These are phyloP conservation scores for Euphydryas editha DNA, from an alignment of 2,888 invertebrate genomes.

Conservation along the genomic window DNA sequence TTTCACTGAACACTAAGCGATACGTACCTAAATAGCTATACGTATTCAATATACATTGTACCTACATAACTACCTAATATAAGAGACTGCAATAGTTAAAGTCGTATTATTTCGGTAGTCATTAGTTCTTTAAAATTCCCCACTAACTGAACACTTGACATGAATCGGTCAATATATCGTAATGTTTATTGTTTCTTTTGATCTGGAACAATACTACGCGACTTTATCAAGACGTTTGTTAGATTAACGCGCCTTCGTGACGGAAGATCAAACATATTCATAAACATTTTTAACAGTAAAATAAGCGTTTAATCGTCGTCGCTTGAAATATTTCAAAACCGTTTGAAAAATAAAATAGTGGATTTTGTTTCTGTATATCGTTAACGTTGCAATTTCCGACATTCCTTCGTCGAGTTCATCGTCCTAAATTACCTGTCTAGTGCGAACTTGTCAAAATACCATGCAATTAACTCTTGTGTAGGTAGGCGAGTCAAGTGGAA, in stretches of 20 bases:
- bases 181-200: conserved; percentile 74
- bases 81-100: conserved; percentile 16
- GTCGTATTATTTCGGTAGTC: conserved; percentile 64
- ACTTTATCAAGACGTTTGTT: conserved; percentile 65
- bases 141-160: conserved; percentile 69
- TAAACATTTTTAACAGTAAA: conserved; percentile 56
- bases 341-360: conserved; percentile 42
- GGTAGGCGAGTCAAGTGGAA: conserved; percentile 55
- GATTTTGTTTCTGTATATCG: conserved; percentile 37
- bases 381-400: conserved; percentile 39
- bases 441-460: conserved; percentile 68
- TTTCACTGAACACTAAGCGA: conserved; percentile 7
- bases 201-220: conserved; percentile 65
- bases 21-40: not conserved
- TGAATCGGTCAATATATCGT: conserved; percentile 68
- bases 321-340: conserved; percentile 50
- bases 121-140: conserved; percentile 70
- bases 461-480: conserved; percentile 63
- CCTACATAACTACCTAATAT: not conserved
- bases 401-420: conserved; percentile 50
- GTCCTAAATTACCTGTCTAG: conserved; percentile 57
- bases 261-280: conserved; percentile 68
- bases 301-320: conserved; percentile 60
- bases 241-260: conserved; percentile 62
- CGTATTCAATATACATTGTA: not conserved